phyloP scores from a whole-genome alignment of 2,797 vertebrate species.

The Micromesistius poutassou region DNA sequence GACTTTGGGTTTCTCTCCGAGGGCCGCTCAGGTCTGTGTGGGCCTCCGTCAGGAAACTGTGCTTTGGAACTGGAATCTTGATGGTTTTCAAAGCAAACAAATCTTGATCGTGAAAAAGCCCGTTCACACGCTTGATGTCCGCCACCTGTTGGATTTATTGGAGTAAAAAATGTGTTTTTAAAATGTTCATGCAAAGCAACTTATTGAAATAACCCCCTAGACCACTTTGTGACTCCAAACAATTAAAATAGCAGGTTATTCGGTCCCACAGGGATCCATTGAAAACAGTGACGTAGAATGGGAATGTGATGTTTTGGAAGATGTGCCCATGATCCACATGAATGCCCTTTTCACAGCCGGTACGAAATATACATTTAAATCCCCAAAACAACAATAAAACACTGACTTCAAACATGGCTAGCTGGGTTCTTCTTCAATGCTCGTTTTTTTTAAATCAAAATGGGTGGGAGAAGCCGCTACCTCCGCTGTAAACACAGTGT shows the following conservation, averaged over 20 bases:
- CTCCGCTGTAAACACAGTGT: background rate
- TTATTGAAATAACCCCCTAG: background rate
- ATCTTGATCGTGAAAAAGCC: slow-evolving; percentile 91
- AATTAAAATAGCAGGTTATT: background rate
- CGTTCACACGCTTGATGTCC: slow-evolving; percentile 90
- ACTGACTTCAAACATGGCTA: background rate
- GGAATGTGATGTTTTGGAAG: background rate
- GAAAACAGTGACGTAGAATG: background rate
- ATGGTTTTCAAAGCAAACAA: slow-evolving; percentile 87
- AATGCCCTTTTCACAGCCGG: background rate
- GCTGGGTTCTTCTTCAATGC: too few relatives aligned
- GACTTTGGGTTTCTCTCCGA: slow-evolving; percentile 24
- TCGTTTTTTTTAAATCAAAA: background rate
- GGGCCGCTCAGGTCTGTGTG: slow-evolving; percentile 44
- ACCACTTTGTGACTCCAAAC: background rate
- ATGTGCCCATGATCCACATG: background rate
- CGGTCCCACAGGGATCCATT: background rate
- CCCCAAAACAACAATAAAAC: too few relatives aligned
- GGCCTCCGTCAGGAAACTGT: slow-evolving; percentile 80
- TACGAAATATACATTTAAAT: too few relatives aligned
- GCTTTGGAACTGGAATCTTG: slow-evolving; percentile 87
- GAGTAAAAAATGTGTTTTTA: background rate
- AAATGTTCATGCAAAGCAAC: too few relatives aligned
- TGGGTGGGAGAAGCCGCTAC: background rate
- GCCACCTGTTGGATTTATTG: slow-evolving; percentile 76